Base-by-base conservation (phyloP, 2,797 vertebrate genomes). In the Falco naumanni region DNA sequence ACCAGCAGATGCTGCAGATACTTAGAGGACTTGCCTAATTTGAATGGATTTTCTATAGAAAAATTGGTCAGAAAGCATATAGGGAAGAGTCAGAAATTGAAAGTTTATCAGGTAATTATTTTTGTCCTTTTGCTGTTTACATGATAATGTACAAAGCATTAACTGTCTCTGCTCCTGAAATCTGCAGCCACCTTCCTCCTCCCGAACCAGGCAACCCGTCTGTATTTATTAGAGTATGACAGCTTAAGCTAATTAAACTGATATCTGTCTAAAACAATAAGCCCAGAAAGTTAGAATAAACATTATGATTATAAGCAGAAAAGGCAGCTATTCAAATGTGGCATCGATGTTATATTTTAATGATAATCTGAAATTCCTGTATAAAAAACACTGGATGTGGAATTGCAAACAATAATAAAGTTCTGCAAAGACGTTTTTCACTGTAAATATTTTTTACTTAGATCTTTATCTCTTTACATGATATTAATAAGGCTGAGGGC, bases 1-100 rank as follows among this genome's bases (percentile, higher is more conserved):
- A 96, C 97, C 97, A 97, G 97, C 97, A 98, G 98, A 98, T 98
- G 98, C 98, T 98, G 97, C 96, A 96, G 97, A 97, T 97, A 97
- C 97, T 97, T 97, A 97, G 96, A 96, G 96, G 94, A 96, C 96
- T 97, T 63, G 78, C 94, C 95, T 98, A 96, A 98, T 98, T 89
- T 97, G 97, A 97, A 96, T 94, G 96, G 96, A 97, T 97, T 97
- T 96, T 95, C 70, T 85, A 89, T 96, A 89, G 95, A 89, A 96
- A 96, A 95, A 96, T 83, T 90, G 89, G 91, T 97, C 63, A 95
- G 93, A 95, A 95, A 95, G 96, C 97, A 96, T 97, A 96, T 82
- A 97, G 93, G 84, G 94, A 90, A 93, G 94, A 95, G 90, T 96
- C 93, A 95, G 89, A 98, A 97, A 98, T 97, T 70, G 97, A 97